phyloP scores from a whole-genome alignment of 2,797 vertebrate species.

The Erpetoichthys calabaricus region DNA sequence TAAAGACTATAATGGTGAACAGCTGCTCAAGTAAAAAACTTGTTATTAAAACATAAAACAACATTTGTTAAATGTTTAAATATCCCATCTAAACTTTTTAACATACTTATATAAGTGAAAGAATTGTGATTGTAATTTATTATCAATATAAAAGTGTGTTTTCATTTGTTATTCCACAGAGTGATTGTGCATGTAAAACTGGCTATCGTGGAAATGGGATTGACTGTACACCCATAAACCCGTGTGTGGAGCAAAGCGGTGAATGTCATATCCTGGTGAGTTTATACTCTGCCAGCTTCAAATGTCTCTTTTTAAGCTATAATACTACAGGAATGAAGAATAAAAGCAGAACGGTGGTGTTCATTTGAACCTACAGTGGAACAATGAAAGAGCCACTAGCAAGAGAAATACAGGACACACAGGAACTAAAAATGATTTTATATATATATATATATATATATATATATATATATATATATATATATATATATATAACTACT shows the following conservation, averaged over 20 bases:
- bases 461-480: neutral
- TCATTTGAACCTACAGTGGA: too few species aligned
- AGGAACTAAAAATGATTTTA: neutral
- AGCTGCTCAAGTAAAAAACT: too few species aligned
- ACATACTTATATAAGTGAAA: too few species aligned
- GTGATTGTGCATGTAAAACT: slow-evolving; percentile 67
- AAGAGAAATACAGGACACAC: too few species aligned
- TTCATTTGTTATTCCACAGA: slow-evolving; percentile 38
- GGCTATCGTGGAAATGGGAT: slow-evolving; percentile 69
- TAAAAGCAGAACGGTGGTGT: too few species aligned
- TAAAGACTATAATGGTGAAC: too few species aligned
- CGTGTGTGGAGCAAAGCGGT: slow-evolving; percentile 50
- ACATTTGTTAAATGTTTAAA: too few species aligned
- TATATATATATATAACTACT: neutral
- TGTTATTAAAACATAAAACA: too few species aligned
- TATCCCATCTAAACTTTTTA: too few species aligned
- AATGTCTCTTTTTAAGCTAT: neutral
- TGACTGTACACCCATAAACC: slow-evolving; percentile 60
- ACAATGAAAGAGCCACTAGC: too few species aligned
- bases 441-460: neutral
- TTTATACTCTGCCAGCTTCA: slow-evolving; percentile 18
- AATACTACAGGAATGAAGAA: too few species aligned
- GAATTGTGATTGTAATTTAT: neutral
- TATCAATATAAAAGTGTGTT: neutral
- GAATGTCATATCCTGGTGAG: slow-evolving; percentile 77